Conservation (phyloP, 2,888 invertebrate species). For the Mesodorylaimus sp. region DNA sequence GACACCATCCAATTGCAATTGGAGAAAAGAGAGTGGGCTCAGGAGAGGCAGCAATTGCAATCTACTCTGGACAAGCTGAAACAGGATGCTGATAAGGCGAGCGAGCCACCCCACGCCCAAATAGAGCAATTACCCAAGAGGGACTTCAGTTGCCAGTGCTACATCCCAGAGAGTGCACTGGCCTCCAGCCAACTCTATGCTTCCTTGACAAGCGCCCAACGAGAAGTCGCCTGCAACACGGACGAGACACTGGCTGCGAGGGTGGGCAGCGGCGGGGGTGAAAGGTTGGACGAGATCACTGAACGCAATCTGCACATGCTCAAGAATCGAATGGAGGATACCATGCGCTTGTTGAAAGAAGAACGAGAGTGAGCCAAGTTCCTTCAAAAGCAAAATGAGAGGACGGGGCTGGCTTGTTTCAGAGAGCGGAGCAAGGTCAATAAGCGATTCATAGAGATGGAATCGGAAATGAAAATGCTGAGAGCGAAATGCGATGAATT, state of each 20-base stretch:
- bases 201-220: not conserved
- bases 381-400: not conserved
- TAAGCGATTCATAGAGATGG: not conserved
- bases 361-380: not conserved
- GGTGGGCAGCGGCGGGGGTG: too few relatives aligned
- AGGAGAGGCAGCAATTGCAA: not conserved
- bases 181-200: not conserved
- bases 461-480: not conserved
- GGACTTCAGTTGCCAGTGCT: conserved; percentile 1
- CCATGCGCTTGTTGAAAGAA: not conserved
- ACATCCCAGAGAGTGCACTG: not conserved
- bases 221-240: conserved; percentile 3
- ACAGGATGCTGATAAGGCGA: too few relatives aligned
- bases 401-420: not conserved
- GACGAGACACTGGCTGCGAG: not conserved
- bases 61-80: not conserved
- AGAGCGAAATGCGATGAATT: conserved; percentile 4
- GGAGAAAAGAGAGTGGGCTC: not conserved
- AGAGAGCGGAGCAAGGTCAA: not conserved
- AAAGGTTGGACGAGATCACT: too few relatives aligned
- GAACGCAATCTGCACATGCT: not conserved
- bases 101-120: too few relatives aligned
- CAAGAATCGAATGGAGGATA: not conserved
- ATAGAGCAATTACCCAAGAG: too few relatives aligned
- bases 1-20: not conserved